A percentile compares a stretch with the other conserved stretches of the same genome.
Evolutionary conservation across 35 echinoderm and acorn worm species (phyloP).

Genomic region (Holothuria glaberrima): DNA sequence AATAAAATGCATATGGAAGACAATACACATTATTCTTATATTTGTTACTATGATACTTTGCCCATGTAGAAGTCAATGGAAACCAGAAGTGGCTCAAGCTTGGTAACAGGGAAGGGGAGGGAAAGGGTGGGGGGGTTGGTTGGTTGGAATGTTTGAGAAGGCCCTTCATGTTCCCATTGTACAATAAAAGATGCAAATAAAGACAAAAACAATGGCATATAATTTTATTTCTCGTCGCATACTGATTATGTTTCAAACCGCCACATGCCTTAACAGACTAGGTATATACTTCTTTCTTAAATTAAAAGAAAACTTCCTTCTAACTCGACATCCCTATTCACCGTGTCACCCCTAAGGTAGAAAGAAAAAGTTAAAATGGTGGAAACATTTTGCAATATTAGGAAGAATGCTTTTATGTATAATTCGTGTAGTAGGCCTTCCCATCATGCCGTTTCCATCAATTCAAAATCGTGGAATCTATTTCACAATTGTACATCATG

Average conservation of each 20-base stretch:
- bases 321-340: conserved; percentile 1
- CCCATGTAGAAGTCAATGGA: too few species aligned
- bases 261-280: conserved; percentile 44
- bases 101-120: too few species aligned
- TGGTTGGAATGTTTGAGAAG: too few species aligned
- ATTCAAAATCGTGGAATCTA: conserved; percentile 23
- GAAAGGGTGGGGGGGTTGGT: too few species aligned
- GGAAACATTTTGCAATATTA: conserved; percentile 11
- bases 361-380: conserved; percentile 33
- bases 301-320: neutral
- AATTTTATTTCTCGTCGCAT: conserved; percentile 33
- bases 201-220: neutral
- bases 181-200: neutral
- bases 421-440: conserved; percentile 27
- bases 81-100: too few species aligned
- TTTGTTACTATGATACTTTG: too few species aligned
- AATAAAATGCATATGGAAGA: too few species aligned
- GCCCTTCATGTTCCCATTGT: too few species aligned
- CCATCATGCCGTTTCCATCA: conserved; percentile 13
- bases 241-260: conserved; percentile 56
- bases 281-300: conserved; percentile 53
- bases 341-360: conserved; percentile 30
- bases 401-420: conserved; percentile 46
- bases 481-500: conserved; percentile 45
- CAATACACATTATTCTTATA: too few species aligned